Evolutionary conservation across 1,140 invertebrate genomes (phyloP), one percentile per base, ranked within the genome.

Genomic region (Drosophila obscura): DNA sequence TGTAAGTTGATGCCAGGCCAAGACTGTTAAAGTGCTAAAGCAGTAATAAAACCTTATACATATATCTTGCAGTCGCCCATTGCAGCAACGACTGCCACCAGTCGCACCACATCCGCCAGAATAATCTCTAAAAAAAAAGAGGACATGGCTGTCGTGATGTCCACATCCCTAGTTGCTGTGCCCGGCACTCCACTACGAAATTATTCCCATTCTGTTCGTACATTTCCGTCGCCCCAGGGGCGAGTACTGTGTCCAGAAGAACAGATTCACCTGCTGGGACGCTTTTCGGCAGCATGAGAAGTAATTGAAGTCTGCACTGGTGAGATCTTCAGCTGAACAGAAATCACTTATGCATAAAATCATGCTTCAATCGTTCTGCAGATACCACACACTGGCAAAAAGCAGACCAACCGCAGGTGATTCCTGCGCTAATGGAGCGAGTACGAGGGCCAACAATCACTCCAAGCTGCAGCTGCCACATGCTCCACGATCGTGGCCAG

Each of bases 291-390:
- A 93, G 53, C 93, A 93, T 68, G 92, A 93, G 60, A 66, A 60
- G 65, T 74, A 49, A 43, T 62, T 73, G 13, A 51, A 31, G 93
- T 93, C 77, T 95, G 96, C 90, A 96, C 95, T 4, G 95, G 95
- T 3, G 95, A 96, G 79, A 96, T 57, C 19, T 19, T 1, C 19
- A 19, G 19, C 19, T 19, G 1, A 19, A 19, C 19, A 19, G 19
- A 19, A 19, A 19, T 19, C 19, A 92, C 92, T 1, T 92, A 93
- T 68, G 93, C 93, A 2, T 93, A 93, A 8, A 93, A 94, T 73
- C 93, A 93, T 75, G 92, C 93, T 11, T 93, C 93, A 69, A 19
- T 19, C 19, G 19, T 1, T 19, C 19, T 19, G 19, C 19, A 19
- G 19, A 19, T 1, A 19, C 19, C 19, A 19, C 19, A 19, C 87